These are phyloP conservation scores for Serrognathus titanus DNA, from an alignment of 2,888 invertebrate species.

Conservation along the genomic window DNA sequence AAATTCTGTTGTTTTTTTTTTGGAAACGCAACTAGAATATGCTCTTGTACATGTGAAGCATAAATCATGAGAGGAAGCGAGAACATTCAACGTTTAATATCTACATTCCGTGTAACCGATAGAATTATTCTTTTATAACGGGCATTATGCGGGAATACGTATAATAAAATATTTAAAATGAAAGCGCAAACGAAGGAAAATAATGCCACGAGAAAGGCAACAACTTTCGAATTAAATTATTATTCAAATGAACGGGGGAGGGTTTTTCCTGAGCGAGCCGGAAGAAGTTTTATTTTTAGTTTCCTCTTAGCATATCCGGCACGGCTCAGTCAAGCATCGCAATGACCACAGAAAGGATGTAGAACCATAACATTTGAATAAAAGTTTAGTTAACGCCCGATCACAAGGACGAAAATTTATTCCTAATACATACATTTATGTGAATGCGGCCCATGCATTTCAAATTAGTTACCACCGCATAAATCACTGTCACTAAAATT, in stretches of 20 bases:
- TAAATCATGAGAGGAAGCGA: slow-evolving; percentile 13
- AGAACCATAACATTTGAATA: slow-evolving; percentile 41
- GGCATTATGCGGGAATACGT: slow-evolving; percentile 35
- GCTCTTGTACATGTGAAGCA: slow-evolving; percentile 7
- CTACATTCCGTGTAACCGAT: slow-evolving; percentile 18
- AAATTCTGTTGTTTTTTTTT: too few relatives aligned
- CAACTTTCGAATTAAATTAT: slow-evolving; percentile 42
- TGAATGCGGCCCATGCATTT: too few relatives aligned
- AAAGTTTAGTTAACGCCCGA: slow-evolving; percentile 24
- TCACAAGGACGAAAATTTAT: slow-evolving; percentile 6
- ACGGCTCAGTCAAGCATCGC: slow-evolving; percentile 36
- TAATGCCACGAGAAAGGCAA: slow-evolving; percentile 28
- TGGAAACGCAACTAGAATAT: too few relatives aligned
- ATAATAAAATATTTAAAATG: slow-evolving; percentile 42
- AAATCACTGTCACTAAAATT: too few relatives aligned
- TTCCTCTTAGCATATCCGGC: slow-evolving; percentile 38
- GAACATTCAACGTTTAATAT: slow-evolving; percentile 18
- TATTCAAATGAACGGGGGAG: slow-evolving; percentile 40
- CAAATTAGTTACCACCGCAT: too few relatives aligned
- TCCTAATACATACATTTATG: not conserved
- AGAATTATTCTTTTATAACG: slow-evolving; percentile 25
- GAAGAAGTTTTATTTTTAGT: slow-evolving; percentile 42
- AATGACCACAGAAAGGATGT: slow-evolving; percentile 39
- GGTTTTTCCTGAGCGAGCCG: slow-evolving; percentile 31
- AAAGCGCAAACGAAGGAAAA: slow-evolving; percentile 38